Evolutionary conservation across 2,113 vertebrate species (phyloP), one percentile per base, ranked within the genome.

Genomic region (Acanthochromis polyacanthus): DNA sequence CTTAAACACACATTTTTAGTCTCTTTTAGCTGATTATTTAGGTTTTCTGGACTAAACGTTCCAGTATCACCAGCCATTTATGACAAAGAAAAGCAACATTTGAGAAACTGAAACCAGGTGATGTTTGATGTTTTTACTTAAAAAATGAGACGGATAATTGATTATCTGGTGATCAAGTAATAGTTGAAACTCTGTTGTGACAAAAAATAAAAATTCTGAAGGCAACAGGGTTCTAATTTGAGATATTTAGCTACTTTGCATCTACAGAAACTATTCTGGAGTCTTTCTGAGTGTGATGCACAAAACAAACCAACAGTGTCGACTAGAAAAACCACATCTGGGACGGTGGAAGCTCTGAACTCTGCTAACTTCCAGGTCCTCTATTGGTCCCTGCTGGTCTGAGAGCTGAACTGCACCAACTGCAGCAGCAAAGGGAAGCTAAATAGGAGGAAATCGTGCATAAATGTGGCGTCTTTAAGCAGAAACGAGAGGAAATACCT

Each of bases 321-420:
- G 7, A 36, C 32, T 9, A 8, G 32, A 36, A 36, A 36, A 36
- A 53, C 36, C 40, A 32, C 50, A 63, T 51, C 11, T 32, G 3
- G 19, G 11, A 19, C 56, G n/a, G 36, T 52, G 48, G 55, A 66
- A 1, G 3, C 36, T 36, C 50, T 19, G 45, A 30, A 30, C 30
- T 6, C 30, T 4, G 73, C 30, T 64, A 25, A 58, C 61, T 72
- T 61, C 1, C 75, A 82, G 32, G 88, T 79, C 67, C 77, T 88
- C 51, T 68, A 73, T 80, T 91, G 62, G 84, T 30, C 86, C 89
- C 89, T 89, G 20, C 71, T 91, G 92, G 91, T 23, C 50, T 1
- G 1, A 73, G 2, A 4, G 25, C 10, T 1, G 78, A 28, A 89
- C 71, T 89, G 73, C 87, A 80, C 3, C 36, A 45, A 36, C 68